Evolutionary conservation across 2,113 vertebrate genomes (phyloP).

Genomic region (Lophura nycthemera): DNA sequence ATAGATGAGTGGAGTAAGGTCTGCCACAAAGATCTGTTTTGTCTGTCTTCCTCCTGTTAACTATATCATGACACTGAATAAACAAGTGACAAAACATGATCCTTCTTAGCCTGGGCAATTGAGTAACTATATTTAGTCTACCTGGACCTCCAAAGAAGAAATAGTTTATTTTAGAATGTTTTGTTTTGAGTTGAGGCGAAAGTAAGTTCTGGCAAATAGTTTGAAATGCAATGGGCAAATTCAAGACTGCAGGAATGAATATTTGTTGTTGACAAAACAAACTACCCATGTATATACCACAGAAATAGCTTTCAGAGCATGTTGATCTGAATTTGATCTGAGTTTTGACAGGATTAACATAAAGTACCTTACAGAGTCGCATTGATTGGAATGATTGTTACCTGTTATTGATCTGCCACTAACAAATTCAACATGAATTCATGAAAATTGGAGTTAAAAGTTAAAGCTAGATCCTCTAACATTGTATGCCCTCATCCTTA

Average conservation of each 20-base stretch:
- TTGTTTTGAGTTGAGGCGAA: neutral
- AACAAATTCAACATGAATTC: neutral
- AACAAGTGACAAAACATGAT: neutral
- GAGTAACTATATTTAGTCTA: neutral
- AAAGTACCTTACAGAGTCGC: neutral
- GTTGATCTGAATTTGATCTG: neutral
- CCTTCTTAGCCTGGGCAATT: neutral
- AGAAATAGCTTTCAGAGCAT: neutral
- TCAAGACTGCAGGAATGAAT: neutral
- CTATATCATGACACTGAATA: neutral
- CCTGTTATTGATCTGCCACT: neutral
- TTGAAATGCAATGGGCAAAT: neutral
- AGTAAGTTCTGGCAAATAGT: neutral
- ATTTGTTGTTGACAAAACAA: neutral
- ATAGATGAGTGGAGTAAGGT: neutral
- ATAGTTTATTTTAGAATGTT: neutral
- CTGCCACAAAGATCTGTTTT: neutral
- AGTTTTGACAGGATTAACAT: neutral
- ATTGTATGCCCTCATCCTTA: neutral
- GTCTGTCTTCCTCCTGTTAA: neutral
- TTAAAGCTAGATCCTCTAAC: neutral
- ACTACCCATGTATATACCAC: accelerated
- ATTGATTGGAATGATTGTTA: neutral
- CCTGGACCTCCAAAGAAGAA: neutral
- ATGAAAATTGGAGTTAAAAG: neutral